Evolutionary conservation across 2,113 vertebrate species (phyloP), one percentile per base, ranked within the genome.

Genomic region (Cephalopterus ornatus): DNA sequence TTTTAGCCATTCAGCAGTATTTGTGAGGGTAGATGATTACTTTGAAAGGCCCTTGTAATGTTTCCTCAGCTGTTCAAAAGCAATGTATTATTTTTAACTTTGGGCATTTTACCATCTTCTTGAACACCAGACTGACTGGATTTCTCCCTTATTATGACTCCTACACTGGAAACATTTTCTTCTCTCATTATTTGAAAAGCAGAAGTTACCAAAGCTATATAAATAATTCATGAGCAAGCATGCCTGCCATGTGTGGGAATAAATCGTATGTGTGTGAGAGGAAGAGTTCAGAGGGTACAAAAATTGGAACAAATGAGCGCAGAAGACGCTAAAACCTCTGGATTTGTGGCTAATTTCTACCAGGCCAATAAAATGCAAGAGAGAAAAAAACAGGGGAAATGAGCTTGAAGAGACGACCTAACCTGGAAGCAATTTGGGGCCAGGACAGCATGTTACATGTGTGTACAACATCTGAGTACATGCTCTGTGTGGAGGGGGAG

Each of bases 201-300:
- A 93, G 84, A 95, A 95, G 73, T 94, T 95, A 89, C 44, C 26
- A 56, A 92, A 95, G 66, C 70, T 87, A 20, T 42, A 95, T 92
- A 89, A 95, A 97, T 95, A 95, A 97, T 95, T 97, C 93, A 94
- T 91, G 78, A 95, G 93, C 50, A 70, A 84, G 76, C 59, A 84
- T 71, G 91, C 67, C 79, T 96, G 63, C 76, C 85, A 90, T 84
- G 83, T 95, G 92, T 93, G 80, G 83, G 91, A 97, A 95, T 92
- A 95, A 95, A 95, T 88, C 91, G 52, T 52, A 65, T 28, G n/a
- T 2, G 26, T 75, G 56, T 23, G 3, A 93, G 84, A 89, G 66
- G 73, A 92, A 92, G 77, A 87, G 80, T 87, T 91, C 84, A 81
- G 66, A 66, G 85, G 46, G 70, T 92, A 91, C 58, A 94, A 89